These are phyloP conservation scores for Daboia siamensis DNA, from an alignment of 2,113 vertebrate species.

Conservation along the genomic window DNA sequence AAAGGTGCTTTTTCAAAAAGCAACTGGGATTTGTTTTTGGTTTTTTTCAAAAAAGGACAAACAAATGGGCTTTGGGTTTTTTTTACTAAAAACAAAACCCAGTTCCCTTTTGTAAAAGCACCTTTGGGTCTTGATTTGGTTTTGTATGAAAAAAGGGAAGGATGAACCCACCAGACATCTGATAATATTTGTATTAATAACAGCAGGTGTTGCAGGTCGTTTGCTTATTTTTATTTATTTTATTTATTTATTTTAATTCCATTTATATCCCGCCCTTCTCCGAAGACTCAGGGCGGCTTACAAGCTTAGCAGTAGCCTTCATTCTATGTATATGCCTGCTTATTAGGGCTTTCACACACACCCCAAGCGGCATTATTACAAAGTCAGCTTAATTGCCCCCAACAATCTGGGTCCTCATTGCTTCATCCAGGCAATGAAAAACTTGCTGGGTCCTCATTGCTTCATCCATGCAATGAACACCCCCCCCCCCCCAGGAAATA, in stretches of 20 bases:
- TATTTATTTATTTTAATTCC: too few relatives aligned
- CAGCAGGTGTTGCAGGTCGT: constrained; percentile 41
- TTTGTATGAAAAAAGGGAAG: neutral
- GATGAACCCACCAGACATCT: constrained; percentile 28
- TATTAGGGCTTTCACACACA: too few relatives aligned
- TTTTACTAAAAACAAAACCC: neutral
- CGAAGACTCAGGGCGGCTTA: too few relatives aligned
- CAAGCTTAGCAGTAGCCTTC: too few relatives aligned
- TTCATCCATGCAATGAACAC: constrained; percentile 33
- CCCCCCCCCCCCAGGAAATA: constrained; percentile 36
- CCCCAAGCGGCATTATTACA: too few relatives aligned
- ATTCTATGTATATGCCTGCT: too few relatives aligned
- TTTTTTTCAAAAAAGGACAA: neutral
- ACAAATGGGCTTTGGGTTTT: neutral
- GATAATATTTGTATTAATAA: constrained; percentile 50
- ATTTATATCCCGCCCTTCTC: too few relatives aligned
- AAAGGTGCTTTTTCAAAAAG: neutral
- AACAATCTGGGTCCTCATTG: too few relatives aligned
- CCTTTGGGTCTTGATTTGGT: neutral
- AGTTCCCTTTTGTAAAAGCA: neutral
- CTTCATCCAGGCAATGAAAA: constrained; percentile 31
- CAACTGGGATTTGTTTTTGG: neutral
- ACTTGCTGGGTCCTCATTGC: neutral
- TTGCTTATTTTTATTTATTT: constrained; percentile 50
- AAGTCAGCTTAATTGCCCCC: too few relatives aligned